Evolutionary conservation across 1,140 invertebrate species (phyloP).

Genomic region (Camponotus pennsylvanicus): DNA sequence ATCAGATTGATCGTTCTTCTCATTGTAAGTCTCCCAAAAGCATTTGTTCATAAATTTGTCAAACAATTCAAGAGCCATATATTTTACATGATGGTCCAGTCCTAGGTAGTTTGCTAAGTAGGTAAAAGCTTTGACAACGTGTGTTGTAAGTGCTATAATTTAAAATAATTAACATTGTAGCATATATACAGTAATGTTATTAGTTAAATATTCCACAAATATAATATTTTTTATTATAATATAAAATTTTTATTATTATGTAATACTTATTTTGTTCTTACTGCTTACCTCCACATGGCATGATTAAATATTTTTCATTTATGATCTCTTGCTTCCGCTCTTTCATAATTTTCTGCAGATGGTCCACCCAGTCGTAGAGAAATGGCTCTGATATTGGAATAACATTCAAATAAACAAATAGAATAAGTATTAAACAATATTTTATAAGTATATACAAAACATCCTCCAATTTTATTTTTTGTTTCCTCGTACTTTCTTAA

Average conservation of each 20-base stretch:
- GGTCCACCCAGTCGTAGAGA: slow-evolving; percentile 76
- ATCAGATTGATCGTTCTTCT: slow-evolving; percentile 22
- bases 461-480: too few relatives aligned
- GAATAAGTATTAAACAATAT: slow-evolving; percentile 12
- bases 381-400: slow-evolving; percentile 69
- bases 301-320: slow-evolving; percentile 62
- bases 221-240: background rate
- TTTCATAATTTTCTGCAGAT: slow-evolving; percentile 69
- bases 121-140: slow-evolving; percentile 76
- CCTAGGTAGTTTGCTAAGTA: slow-evolving; percentile 73
- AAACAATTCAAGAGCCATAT: slow-evolving; percentile 80
- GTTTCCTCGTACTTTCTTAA: too few relatives aligned
- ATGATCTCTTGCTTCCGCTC: slow-evolving; percentile 67
- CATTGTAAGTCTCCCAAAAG: slow-evolving; percentile 75
- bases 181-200: background rate
- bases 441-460: background rate
- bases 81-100: slow-evolving; percentile 75
- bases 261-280: background rate
- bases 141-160: slow-evolving; percentile 72
- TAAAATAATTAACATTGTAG: background rate
- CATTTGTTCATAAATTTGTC: slow-evolving; percentile 78
- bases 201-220: background rate
- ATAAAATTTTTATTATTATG: background rate
- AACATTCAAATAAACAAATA: slow-evolving; percentile 16
- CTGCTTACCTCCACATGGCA: slow-evolving; percentile 78